Evolutionary conservation across 2,888 invertebrate species (phyloP).

Genomic region (Byasa hedistus): DNA sequence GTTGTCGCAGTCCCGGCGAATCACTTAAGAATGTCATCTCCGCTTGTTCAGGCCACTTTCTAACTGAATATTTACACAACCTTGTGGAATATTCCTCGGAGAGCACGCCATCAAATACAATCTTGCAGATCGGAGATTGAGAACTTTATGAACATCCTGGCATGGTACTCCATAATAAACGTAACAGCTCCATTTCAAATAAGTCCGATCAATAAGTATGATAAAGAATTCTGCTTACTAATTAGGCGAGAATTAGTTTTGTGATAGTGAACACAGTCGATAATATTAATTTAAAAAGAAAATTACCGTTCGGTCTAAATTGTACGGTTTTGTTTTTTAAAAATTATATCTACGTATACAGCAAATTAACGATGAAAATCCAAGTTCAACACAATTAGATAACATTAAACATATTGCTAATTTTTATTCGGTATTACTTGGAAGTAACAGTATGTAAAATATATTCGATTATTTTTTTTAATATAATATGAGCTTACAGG

Average conservation of each 20-base stretch:
- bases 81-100: not conserved
- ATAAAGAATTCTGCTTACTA: not conserved
- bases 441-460: too few species aligned
- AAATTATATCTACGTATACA: too few species aligned
- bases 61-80: conserved; percentile 2
- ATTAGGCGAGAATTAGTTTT: not conserved
- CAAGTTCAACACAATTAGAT: too few species aligned
- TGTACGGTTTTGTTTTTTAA: too few species aligned
- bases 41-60: not conserved
- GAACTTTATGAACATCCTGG: conserved; percentile 2
- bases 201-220: not conserved
- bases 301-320: too few species aligned
- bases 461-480: too few species aligned
- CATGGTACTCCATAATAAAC: not conserved
- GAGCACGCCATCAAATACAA: not conserved
- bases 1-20: not conserved
- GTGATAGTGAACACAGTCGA: not conserved
- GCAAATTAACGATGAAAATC: too few species aligned
- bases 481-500: too few species aligned
- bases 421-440: too few species aligned
- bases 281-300: too few species aligned
- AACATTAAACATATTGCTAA: too few species aligned
- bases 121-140: not conserved
- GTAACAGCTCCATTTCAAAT: not conserved
- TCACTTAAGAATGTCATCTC: conserved; percentile 2